phyloP scores from a whole-genome alignment of 2,797 vertebrate species.

The Chiroxiphia lanceolata region DNA sequence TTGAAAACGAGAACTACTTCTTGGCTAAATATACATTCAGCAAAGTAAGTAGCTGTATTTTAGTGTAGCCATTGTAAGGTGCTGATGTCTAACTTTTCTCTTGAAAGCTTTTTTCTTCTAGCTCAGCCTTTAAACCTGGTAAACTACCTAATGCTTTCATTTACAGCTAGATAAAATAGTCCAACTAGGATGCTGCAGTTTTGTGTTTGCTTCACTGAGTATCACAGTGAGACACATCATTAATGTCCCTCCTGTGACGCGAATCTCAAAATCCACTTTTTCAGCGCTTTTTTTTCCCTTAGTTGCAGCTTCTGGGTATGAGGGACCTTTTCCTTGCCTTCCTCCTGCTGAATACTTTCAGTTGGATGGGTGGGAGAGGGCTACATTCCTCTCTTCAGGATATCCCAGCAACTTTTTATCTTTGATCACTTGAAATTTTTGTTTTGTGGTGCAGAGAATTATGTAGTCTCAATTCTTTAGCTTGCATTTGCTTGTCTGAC shows the following conservation, averaged over 20 bases:
- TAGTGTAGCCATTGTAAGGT: neutral
- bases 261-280: neutral
- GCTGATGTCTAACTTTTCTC: neutral
- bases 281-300: neutral
- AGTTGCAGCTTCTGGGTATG: neutral
- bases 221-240: neutral
- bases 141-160: neutral
- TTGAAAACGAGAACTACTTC: constrained; percentile 47
- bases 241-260: neutral
- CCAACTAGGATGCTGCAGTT: neutral
- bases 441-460: neutral
- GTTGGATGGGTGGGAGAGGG: neutral
- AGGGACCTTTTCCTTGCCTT: neutral
- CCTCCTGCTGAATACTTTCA: neutral
- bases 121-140: neutral
- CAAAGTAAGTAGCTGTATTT: constrained; percentile 40
- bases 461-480: neutral
- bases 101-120: neutral
- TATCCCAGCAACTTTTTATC: neutral
- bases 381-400: neutral
- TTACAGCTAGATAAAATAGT: neutral
- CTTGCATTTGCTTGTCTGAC: neutral
- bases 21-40: constrained; percentile 48
- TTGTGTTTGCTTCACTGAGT: neutral
- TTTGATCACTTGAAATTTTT: neutral